These are phyloP conservation scores for Rhopalosiphum nymphaeae DNA, from an alignment of 2,888 invertebrate genomes.

Conservation along the genomic window DNA sequence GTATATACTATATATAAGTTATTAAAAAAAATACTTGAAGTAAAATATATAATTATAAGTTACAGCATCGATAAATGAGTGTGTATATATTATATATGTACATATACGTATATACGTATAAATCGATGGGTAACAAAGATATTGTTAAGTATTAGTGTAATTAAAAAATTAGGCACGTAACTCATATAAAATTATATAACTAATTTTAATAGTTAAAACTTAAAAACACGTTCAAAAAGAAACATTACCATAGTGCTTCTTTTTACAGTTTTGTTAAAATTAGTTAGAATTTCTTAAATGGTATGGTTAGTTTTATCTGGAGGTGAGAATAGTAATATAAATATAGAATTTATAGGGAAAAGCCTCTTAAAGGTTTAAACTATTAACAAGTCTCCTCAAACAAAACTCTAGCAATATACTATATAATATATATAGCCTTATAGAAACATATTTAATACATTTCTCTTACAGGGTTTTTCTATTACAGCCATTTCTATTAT, in stretches of 20 bases:
- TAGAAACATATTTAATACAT: neutral
- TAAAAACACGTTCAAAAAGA: neutral
- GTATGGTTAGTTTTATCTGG: no score
- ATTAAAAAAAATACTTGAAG: neutral
- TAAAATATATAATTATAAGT: neutral
- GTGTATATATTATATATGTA: neutral
- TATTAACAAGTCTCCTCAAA: neutral
- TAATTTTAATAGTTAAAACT: neutral
- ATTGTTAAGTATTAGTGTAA: neutral
- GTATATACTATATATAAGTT: neutral
- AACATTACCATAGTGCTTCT: neutral
- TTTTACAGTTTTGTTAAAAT: neutral
- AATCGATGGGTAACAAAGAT: neutral
- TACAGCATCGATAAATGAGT: neutral
- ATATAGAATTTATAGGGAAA: no score
- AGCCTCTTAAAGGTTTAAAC: no score
- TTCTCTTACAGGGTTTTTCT: neutral
- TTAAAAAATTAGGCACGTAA: neutral
- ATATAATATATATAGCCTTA: no score
- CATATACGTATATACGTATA: neutral
- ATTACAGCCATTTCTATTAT: neutral
- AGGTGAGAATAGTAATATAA: no score
- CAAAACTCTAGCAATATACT: neutral
- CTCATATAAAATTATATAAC: neutral
- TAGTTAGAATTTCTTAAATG: no score